phyloP scores from a whole-genome alignment of 2,113 vertebrate genomes.

The Macaca mulatta region DNA sequence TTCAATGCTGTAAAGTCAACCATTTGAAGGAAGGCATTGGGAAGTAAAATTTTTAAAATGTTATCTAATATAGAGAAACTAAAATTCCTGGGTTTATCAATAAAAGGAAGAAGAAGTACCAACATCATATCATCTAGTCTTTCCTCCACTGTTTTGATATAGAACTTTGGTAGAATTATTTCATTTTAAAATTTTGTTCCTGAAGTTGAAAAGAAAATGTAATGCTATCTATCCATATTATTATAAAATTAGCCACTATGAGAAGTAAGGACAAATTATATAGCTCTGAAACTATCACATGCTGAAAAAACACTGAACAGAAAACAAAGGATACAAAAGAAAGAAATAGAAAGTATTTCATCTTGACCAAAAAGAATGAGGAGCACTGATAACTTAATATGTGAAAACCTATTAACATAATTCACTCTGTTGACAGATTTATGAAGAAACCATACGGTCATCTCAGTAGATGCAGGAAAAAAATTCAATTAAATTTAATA shows the following conservation, averaged over 20 bases:
- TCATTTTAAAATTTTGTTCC: not conserved
- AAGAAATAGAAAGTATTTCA: not conserved
- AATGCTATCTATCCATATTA: not conserved
- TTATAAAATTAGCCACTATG: not conserved
- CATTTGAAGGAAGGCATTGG: not conserved
- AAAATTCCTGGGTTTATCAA: not conserved
- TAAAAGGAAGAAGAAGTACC: not conserved
- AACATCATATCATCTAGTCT: rapidly evolving
- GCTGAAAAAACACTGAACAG: not conserved
- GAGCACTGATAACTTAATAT: not conserved
- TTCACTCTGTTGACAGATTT: not conserved
- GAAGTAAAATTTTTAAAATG: not conserved
- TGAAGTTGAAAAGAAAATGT: not conserved
- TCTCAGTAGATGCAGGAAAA: not conserved
- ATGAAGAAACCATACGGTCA: not conserved
- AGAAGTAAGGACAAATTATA: not conserved
- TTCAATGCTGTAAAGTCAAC: not conserved
- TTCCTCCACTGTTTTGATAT: not conserved
- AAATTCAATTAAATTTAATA: not conserved
- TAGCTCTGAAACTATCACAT: not conserved
- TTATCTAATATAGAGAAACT: too few species aligned
- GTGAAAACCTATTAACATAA: not conserved
- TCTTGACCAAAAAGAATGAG: not conserved
- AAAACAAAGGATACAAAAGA: not conserved
- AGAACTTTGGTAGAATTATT: not conserved